A percentile compares a stretch with the other conserved stretches of the same genome.
phyloP scores from a whole-genome alignment of 1,140 invertebrate genomes.

The Nixonia krombeini region DNA sequence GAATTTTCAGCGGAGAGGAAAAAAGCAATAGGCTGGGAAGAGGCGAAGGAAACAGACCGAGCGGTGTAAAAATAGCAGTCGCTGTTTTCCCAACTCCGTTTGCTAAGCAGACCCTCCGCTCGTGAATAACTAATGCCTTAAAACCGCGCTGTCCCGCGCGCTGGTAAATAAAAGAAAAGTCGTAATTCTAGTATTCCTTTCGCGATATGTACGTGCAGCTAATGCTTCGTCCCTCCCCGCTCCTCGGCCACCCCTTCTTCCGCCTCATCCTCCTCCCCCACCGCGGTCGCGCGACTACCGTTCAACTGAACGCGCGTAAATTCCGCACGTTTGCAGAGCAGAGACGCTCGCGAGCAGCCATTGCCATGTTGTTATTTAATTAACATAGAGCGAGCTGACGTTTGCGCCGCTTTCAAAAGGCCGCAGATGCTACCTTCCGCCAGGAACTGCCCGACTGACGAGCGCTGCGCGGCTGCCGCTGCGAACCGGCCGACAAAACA shows the following conservation, averaged over 20 bases:
- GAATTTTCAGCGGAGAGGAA: too few species aligned
- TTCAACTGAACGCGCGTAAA: neutral
- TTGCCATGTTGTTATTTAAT: slow-evolving; percentile 34
- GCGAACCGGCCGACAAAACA: neutral
- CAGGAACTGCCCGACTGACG: too few species aligned
- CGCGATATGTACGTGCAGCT: slow-evolving; percentile 1
- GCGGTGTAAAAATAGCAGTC: slow-evolving; percentile 7
- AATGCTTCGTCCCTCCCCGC: neutral
- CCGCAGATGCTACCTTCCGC: too few species aligned
- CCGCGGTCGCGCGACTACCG: neutral
- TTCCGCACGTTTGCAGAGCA: neutral
- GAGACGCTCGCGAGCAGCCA: slow-evolving; percentile 1
- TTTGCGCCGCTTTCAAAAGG: slow-evolving; percentile 23
- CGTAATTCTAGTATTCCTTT: slow-evolving; percentile 2
- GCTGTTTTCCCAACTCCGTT: neutral
- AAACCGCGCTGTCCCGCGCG: neutral
- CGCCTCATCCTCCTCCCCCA: neutral
- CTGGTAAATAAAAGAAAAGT: slow-evolving; percentile 4
- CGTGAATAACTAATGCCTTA: slow-evolving; percentile 8
- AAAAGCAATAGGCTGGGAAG: too few species aligned
- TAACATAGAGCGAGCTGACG: slow-evolving; percentile 34
- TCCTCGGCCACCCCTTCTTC: too few species aligned
- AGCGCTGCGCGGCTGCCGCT: too few species aligned
- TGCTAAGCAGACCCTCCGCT: neutral
- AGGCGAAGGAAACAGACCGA: too few species aligned